A percentile compares a stretch with the other conserved stretches of the same genome.
phyloP scores from a whole-genome alignment of 2,797 vertebrate genomes.

The Epinephelus malabaricus region DNA sequence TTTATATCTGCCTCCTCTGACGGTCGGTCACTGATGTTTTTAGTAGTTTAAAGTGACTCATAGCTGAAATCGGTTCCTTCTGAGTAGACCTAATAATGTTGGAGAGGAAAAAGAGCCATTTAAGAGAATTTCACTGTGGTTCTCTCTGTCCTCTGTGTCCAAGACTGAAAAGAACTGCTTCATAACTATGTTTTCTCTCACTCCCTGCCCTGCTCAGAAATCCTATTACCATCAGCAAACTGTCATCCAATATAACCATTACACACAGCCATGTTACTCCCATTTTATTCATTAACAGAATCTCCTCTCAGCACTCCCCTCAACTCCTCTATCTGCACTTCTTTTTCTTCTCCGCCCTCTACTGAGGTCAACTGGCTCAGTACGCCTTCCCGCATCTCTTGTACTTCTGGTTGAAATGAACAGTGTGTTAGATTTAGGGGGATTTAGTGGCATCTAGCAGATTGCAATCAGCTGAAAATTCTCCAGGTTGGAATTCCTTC shows the following conservation, averaged over 20 bases:
- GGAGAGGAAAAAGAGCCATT: slow-evolving; percentile 67
- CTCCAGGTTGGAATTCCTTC: too few species aligned
- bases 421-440: too few species aligned
- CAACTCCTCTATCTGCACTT: slow-evolving; percentile 29
- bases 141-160: slow-evolving; percentile 58
- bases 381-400: slow-evolving; percentile 11
- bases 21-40: slow-evolving; percentile 32
- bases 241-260: slow-evolving; percentile 46
- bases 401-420: slow-evolving; percentile 16
- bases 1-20: slow-evolving; percentile 23
- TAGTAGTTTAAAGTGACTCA: slow-evolving; percentile 24
- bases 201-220: slow-evolving; percentile 41
- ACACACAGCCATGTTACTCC: slow-evolving; percentile 55
- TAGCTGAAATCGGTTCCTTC: slow-evolving; percentile 39
- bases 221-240: slow-evolving; percentile 34
- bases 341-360: slow-evolving; percentile 21
- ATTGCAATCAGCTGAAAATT: too few species aligned
- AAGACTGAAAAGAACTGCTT: slow-evolving; percentile 30
- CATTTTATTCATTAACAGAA: slow-evolving; percentile 57
- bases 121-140: slow-evolving; percentile 54
- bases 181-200: slow-evolving; percentile 42
- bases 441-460: too few species aligned
- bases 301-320: slow-evolving; percentile 43
- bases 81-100: slow-evolving; percentile 40
- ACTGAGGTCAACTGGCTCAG: slow-evolving; percentile 13